Evolutionary conservation across 1,140 invertebrate genomes (phyloP).

Genomic region (Drosophila truncata): DNA sequence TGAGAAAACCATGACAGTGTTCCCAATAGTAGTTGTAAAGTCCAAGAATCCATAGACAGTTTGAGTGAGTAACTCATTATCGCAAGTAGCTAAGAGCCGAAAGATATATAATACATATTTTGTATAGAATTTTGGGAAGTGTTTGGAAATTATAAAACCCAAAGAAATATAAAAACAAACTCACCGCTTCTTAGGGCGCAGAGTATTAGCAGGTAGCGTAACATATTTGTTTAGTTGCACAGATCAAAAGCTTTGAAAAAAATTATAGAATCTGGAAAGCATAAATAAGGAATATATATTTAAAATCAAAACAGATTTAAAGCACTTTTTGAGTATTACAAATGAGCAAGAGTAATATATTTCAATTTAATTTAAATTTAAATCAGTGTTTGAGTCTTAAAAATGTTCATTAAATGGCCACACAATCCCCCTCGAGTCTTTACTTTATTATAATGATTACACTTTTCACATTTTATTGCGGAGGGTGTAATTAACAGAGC

Average conservation of each 20-base stretch:
- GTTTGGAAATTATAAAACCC: neutral
- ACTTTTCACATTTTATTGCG: conserved; percentile 13
- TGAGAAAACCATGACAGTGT: conserved; percentile 95
- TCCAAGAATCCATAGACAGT: conserved; percentile 92
- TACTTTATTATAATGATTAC: neutral
- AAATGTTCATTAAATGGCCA: neutral
- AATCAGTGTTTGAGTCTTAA: neutral
- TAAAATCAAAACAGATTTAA: neutral
- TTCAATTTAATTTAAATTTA: neutral
- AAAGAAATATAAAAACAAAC: neutral
- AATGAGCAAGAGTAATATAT: neutral
- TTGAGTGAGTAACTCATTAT: conserved; percentile 70
- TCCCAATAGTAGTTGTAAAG: conserved; percentile 96
- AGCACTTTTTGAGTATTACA: neutral
- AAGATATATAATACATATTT: neutral
- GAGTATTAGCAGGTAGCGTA: conserved; percentile 50
- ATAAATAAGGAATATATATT: neutral
- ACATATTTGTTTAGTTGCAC: conserved; percentile 34
- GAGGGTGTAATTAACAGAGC: conserved; percentile 15
- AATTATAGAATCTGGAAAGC: conserved; percentile 24
- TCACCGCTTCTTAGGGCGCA: conserved; percentile 46
- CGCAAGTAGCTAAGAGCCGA: conserved; percentile 42
- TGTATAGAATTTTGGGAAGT: neutral
- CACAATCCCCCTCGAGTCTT: neutral
- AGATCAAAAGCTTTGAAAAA: conserved; percentile 45